Conservation (phyloP, 2,797 vertebrate species). For the Hafferia zeledoni region DNA sequence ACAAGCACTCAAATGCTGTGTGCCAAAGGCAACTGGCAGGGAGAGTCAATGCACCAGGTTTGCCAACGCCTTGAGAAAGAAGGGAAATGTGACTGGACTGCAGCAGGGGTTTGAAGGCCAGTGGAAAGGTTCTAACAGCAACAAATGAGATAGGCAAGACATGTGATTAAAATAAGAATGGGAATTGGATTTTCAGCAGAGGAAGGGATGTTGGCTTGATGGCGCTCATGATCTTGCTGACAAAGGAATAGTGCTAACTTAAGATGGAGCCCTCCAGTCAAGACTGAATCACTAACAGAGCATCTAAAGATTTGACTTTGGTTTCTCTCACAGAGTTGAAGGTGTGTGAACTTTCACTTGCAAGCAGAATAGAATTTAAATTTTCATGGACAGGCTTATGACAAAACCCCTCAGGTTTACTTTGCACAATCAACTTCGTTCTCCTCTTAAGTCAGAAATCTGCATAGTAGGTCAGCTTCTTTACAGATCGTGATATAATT, state of each 20-base stretch:
- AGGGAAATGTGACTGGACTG: background rate
- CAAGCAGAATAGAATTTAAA: background rate
- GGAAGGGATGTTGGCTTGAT: background rate
- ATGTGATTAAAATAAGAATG: background rate
- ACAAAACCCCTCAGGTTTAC: background rate
- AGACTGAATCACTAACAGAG: background rate
- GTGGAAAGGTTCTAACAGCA: background rate
- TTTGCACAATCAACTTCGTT: background rate
- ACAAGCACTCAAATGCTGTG: background rate
- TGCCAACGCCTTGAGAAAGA: background rate
- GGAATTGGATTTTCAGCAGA: background rate
- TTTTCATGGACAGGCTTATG: background rate
- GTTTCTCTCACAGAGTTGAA: background rate
- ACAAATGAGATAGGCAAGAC: background rate
- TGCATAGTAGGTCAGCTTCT: background rate
- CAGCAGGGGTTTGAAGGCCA: background rate
- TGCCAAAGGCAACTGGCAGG: background rate
- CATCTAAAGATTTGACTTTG: background rate
- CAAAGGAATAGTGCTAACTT: background rate
- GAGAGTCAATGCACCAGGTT: fast-evolving
- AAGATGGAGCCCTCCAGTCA: background rate
- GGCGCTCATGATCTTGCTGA: background rate
- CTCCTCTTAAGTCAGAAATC: background rate
- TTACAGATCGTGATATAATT: background rate
- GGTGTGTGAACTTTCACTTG: background rate